Conservation (phyloP, 2,797 vertebrate genomes). For the Takifugu ocellatus region DNA sequence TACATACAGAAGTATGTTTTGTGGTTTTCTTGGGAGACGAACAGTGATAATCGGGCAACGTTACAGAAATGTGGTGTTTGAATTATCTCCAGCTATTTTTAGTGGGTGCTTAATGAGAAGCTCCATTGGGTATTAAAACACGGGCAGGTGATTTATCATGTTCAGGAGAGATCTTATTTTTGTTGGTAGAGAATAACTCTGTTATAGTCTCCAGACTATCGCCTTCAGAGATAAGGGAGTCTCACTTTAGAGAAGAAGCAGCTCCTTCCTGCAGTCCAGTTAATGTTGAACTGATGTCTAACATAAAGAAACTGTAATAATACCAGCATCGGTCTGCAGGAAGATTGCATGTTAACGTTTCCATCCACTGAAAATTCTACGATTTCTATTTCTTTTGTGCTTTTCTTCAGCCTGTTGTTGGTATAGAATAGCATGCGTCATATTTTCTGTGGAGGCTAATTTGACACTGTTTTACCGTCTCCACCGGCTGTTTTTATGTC, state of each 20-base stretch:
- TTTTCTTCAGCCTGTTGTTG: constrained; percentile 44
- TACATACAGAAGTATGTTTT: constrained; percentile 27
- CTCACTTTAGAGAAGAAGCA: constrained; percentile 7
- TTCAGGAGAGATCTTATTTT: constrained; percentile 38
- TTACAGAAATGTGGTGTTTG: constrained; percentile 47
- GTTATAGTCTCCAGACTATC: constrained; percentile 34
- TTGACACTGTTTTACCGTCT: background rate
- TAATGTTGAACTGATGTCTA: constrained; percentile 18
- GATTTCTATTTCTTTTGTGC: constrained; percentile 49
- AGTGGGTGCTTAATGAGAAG: constrained; percentile 50
- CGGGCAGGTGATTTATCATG: constrained; percentile 47
- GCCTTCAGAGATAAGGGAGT: constrained; percentile 17
- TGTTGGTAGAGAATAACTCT: constrained; percentile 43
- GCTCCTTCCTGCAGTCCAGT: constrained; percentile 18
- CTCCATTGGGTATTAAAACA: constrained; percentile 37
- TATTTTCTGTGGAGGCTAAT: constrained; percentile 12
- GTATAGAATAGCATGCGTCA: constrained; percentile 6
- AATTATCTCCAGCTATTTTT: constrained; percentile 59
- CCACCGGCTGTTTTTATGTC: background rate
- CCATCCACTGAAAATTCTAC: constrained; percentile 26
- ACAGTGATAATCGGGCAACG: constrained; percentile 48
- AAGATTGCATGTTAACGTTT: background rate
- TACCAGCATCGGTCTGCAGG: background rate
- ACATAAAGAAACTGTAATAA: constrained; percentile 18
- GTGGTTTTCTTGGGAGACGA: constrained; percentile 14